Conservation (phyloP, 2,888 invertebrate genomes). For the Coleophora flavipennella region DNA sequence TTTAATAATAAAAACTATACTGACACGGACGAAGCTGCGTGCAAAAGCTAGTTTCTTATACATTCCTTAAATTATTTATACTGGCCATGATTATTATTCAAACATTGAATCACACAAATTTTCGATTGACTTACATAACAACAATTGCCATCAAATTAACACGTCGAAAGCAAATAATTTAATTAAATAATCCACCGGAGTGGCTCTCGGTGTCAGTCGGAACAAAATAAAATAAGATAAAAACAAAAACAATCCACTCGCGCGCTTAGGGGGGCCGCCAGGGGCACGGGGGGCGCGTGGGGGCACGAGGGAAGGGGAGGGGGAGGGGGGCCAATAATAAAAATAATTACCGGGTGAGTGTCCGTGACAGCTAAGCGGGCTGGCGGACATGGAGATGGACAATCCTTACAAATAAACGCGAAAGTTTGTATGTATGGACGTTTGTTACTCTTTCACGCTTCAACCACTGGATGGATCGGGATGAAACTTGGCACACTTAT, state of each 20-base stretch:
- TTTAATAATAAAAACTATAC: background rate
- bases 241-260: constrained; percentile 6
- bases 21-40: background rate
- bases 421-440: no score
- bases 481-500: no score
- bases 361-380: constrained; percentile 18
- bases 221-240: constrained; percentile 2
- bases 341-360: constrained; percentile 17
- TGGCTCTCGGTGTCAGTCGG: background rate
- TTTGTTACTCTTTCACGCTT: no score
- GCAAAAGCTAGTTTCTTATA: background rate
- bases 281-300: background rate
- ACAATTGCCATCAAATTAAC: background rate
- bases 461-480: no score
- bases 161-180: background rate
- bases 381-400: constrained; percentile 2
- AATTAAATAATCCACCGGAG: background rate
- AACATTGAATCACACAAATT: background rate
- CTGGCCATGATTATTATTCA: no score
- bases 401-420: no score
- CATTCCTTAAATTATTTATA: no score
- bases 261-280: background rate
- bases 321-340: constrained; percentile 16
- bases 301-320: background rate
- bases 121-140: background rate